A percentile compares a stretch with the other conserved stretches of the same genome.
phyloP scores from a whole-genome alignment of 2,797 vertebrate genomes.

The Sebastes minor region DNA sequence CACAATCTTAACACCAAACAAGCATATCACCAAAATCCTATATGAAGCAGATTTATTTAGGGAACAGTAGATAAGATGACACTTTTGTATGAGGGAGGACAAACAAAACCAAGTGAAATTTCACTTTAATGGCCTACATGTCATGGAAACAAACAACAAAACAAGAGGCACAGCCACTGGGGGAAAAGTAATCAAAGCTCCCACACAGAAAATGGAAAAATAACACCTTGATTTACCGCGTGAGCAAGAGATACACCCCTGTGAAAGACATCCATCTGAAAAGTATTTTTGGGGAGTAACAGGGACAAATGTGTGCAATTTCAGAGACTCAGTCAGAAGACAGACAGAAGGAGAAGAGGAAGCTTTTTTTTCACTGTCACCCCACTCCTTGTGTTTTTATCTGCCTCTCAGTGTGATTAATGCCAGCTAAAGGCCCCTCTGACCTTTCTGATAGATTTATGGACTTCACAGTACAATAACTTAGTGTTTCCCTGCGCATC shows the following conservation, averaged over 20 bases:
- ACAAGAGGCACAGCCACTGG: slow-evolving; percentile 14
- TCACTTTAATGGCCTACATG: slow-evolving; percentile 14
- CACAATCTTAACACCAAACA: neutral
- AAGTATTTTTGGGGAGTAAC: slow-evolving; percentile 49
- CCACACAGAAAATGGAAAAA: slow-evolving; percentile 54
- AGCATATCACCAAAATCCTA: neutral
- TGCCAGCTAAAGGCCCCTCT: slow-evolving; percentile 69
- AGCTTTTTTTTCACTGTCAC: slow-evolving; percentile 35
- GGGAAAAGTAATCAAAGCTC: slow-evolving; percentile 47
- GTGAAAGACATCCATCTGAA: slow-evolving; percentile 48
- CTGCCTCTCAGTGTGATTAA: slow-evolving; percentile 76
- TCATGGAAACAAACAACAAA: slow-evolving; percentile 17
- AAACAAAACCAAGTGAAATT: slow-evolving; percentile 10
- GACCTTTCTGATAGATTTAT: slow-evolving; percentile 83
- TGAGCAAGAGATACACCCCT: slow-evolving; percentile 33
- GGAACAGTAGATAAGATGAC: neutral
- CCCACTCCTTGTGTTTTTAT: slow-evolving; percentile 51
- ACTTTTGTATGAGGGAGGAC: neutral
- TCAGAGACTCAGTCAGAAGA: slow-evolving; percentile 41
- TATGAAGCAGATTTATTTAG: neutral
- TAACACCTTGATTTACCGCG: slow-evolving; percentile 59
- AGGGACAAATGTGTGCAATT: slow-evolving; percentile 68
- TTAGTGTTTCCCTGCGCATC: slow-evolving; percentile 70
- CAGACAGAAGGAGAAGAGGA: slow-evolving; percentile 12
- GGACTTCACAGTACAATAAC: slow-evolving; percentile 78